Conservation (phyloP, 1,140 invertebrate species). For the Charaxes varanes region DNA sequence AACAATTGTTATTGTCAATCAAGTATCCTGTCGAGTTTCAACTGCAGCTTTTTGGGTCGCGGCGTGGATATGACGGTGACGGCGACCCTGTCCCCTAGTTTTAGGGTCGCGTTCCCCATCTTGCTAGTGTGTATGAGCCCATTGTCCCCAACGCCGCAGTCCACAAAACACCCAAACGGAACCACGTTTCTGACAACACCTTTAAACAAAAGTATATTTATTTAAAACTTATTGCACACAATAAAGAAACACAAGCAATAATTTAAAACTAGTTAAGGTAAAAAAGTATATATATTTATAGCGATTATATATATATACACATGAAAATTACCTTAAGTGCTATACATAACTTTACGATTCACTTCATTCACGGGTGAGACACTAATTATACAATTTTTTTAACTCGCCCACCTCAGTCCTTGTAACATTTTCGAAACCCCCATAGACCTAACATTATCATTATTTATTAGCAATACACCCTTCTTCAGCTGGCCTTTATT, state of each 20-base stretch:
- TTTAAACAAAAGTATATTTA: slow-evolving; percentile 50
- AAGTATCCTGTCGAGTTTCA: slow-evolving; percentile 52
- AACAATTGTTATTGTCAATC: slow-evolving; percentile 26
- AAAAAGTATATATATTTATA: not conserved
- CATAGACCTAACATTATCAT: too few species aligned
- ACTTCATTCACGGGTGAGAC: too few species aligned
- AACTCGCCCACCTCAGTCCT: too few species aligned
- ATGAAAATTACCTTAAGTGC: too few species aligned
- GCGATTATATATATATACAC: slow-evolving; percentile 2
- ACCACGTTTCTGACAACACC: slow-evolving; percentile 88
- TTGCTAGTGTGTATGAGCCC: slow-evolving; percentile 84
- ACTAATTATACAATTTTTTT: too few species aligned
- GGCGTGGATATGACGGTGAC: slow-evolving; percentile 56
- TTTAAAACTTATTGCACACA: too few species aligned
- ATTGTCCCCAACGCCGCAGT: slow-evolving; percentile 86
- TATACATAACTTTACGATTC: too few species aligned
- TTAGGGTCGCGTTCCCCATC: slow-evolving; percentile 74
- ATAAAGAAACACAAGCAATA: too few species aligned
- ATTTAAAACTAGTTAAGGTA: too few species aligned
- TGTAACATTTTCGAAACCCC: too few species aligned
- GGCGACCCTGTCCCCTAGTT: slow-evolving; percentile 81
- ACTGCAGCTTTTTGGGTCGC: slow-evolving; percentile 54
- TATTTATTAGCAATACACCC: too few species aligned
- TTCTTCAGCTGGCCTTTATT: too few species aligned
- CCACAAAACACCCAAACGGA: slow-evolving; percentile 93